phyloP scores from a whole-genome alignment of 1,140 invertebrate species.

The Orius laevigatus region DNA sequence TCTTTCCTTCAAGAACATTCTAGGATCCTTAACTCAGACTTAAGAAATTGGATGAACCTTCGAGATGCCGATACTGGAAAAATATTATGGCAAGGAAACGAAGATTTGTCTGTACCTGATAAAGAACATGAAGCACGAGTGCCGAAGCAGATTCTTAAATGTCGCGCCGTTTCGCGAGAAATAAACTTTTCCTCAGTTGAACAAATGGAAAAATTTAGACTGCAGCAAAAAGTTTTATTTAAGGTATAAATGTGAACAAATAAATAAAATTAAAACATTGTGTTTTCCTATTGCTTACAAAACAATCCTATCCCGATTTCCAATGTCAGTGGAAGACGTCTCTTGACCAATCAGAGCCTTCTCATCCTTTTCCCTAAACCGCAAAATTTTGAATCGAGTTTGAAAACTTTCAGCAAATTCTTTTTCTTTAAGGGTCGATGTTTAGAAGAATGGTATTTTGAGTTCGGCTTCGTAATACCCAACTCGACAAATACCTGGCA shows the following conservation, averaged over 20 bases:
- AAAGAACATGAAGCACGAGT: slow-evolving; percentile 91
- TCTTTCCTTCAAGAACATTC: background rate
- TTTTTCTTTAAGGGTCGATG: slow-evolving; percentile 47
- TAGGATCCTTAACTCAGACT: slow-evolving; percentile 9
- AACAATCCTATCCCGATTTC: too few species aligned
- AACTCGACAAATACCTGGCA: slow-evolving; percentile 99
- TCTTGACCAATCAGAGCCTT: too few species aligned
- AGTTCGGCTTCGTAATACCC: slow-evolving; percentile 98
- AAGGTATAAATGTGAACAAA: slow-evolving; percentile 37
- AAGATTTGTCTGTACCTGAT: slow-evolving; percentile 81
- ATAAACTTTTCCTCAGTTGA: slow-evolving; percentile 97
- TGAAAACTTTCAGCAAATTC: too few species aligned
- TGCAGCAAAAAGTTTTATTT: slow-evolving; percentile 82
- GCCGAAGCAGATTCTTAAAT: slow-evolving; percentile 91
- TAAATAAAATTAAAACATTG: too few species aligned
- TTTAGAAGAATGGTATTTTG: slow-evolving; percentile 96
- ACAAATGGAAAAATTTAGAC: slow-evolving; percentile 87
- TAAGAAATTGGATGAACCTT: slow-evolving; percentile 96
- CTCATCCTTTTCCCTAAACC: too few species aligned
- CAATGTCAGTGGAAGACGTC: too few species aligned
- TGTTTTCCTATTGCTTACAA: too few species aligned
- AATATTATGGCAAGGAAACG: slow-evolving; percentile 92
- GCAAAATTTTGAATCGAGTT: too few species aligned
- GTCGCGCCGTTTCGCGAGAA: slow-evolving; percentile 87
- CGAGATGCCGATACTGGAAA: slow-evolving; percentile 90